phyloP scores from a whole-genome alignment of 2,888 invertebrate genomes.

The Phrixothrix hirtus region DNA sequence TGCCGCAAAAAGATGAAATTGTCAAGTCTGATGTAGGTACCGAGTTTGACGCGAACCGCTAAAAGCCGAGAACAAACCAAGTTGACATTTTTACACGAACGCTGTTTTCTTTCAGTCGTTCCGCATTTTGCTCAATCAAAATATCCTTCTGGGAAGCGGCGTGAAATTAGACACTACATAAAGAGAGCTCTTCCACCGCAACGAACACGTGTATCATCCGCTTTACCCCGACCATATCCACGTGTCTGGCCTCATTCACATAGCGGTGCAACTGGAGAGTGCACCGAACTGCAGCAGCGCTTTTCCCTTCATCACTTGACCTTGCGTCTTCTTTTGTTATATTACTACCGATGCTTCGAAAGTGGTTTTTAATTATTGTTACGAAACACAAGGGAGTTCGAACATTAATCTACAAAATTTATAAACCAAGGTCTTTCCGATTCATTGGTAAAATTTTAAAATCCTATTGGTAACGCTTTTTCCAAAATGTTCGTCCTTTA shows the following conservation, averaged over 20 bases:
- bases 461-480: neutral
- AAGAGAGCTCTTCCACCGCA: constrained; percentile 10
- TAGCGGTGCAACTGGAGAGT: constrained; percentile 16
- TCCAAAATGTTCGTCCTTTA: too few relatives aligned
- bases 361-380: neutral
- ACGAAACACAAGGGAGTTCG: neutral
- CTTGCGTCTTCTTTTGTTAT: constrained; percentile 4
- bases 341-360: too few relatives aligned
- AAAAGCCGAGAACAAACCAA: too few relatives aligned
- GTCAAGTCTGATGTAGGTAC: too few relatives aligned
- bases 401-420: too few relatives aligned
- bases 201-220: constrained; percentile 22
- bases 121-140: constrained; percentile 20
- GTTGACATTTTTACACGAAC: too few relatives aligned
- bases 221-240: constrained; percentile 7
- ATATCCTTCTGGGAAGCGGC: constrained; percentile 25
- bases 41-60: too few relatives aligned
- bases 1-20: too few relatives aligned
- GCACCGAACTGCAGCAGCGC: constrained; percentile 12
- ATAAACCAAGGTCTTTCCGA: too few relatives aligned
- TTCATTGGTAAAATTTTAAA: too few relatives aligned
- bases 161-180: constrained; percentile 21
- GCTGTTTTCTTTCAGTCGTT: too few relatives aligned
- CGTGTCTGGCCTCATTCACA: constrained; percentile 27
- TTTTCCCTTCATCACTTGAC: constrained; percentile 12